A percentile compares a stretch with the other conserved stretches of the same genome.
These are phyloP conservation scores for Trinorchestia longiramus DNA, from an alignment of 1,140 invertebrate genomes.

Conservation along the genomic window DNA sequence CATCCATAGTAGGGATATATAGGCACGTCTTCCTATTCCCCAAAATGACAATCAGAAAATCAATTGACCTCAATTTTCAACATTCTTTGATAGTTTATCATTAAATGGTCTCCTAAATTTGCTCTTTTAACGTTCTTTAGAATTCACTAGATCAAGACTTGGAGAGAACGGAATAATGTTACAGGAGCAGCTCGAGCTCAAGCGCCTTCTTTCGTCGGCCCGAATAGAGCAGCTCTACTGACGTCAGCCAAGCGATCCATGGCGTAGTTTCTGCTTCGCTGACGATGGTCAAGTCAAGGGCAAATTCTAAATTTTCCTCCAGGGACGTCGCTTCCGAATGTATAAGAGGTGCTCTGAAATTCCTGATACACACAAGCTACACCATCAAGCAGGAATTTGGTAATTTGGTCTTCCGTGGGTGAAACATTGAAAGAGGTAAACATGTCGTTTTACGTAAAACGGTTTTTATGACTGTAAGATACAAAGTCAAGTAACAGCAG, in stretches of 20 bases:
- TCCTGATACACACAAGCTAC: no score
- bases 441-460: neutral
- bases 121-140: neutral
- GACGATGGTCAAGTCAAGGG: neutral
- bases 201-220: neutral
- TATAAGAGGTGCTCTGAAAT: neutral
- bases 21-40: neutral
- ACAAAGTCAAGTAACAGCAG: neutral
- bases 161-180: neutral
- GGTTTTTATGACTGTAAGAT: neutral
- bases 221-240: neutral
- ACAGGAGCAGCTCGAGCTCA: neutral
- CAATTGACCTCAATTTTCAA: neutral
- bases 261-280: neutral
- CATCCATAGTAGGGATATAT: neutral
- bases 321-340: neutral
- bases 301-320: neutral
- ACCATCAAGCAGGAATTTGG: neutral
- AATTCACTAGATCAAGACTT: neutral
- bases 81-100: neutral
- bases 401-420: neutral
- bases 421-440: neutral
- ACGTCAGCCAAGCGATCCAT: neutral
- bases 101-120: neutral
- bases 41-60: neutral